Evolutionary conservation across 53 echinoderm and acorn worm genomes (phyloP).

Genomic region (Hippasteria phrygiana): DNA sequence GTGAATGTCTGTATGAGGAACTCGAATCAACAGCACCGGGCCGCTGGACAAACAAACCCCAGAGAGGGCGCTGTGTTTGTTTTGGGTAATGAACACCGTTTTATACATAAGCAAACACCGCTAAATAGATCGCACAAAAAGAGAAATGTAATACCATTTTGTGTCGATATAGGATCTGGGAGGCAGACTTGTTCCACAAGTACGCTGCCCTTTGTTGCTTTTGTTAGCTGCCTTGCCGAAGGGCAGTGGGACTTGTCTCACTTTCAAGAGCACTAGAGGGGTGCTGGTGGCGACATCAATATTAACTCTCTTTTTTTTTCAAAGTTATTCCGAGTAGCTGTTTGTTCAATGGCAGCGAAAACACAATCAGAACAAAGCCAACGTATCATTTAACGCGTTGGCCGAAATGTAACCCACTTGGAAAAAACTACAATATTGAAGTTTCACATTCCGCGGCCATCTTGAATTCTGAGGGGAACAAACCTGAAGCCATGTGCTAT

Average conservation of each 20-base stretch:
- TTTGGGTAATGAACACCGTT: constrained; percentile 40
- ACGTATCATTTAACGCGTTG: too few species aligned
- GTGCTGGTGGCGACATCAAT: neutral
- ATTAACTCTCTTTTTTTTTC: neutral
- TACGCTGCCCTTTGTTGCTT: constrained; percentile 17
- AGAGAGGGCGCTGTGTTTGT: constrained; percentile 36
- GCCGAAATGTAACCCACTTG: too few species aligned
- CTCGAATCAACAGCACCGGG: neutral
- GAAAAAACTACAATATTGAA: too few species aligned
- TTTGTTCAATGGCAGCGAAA: neutral
- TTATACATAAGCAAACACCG: constrained; percentile 31
- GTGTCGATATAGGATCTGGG: neutral
- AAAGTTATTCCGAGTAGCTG: neutral
- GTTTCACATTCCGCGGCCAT: too few species aligned
- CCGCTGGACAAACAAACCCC: constrained; percentile 5
- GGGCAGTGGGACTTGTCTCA: neutral
- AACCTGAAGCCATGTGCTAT: too few species aligned
- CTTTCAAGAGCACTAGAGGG: neutral
- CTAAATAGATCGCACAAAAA: neutral
- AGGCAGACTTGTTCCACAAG: constrained; percentile 19
- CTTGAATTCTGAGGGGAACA: too few species aligned
- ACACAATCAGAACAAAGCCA: too few species aligned
- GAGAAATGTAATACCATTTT: neutral
- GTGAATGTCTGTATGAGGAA: neutral
- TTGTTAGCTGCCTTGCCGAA: constrained; percentile 13